Evolutionary conservation across 2,113 vertebrate genomes (phyloP), one percentile per base, ranked within the genome.

Genomic region (Otis tarda): DNA sequence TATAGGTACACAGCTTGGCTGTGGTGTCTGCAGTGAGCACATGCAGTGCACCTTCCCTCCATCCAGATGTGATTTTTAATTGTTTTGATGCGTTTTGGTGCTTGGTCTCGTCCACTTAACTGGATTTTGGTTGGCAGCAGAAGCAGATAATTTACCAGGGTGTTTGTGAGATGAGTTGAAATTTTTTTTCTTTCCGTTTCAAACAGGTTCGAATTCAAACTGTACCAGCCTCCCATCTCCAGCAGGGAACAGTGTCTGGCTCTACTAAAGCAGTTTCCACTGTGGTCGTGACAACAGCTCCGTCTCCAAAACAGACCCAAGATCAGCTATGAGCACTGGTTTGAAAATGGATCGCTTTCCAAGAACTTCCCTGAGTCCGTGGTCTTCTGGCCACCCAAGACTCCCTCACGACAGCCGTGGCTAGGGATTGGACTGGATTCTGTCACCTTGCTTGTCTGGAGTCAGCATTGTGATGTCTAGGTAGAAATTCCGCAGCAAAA

Each of bases 121-220:
- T 64, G 20, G 35, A 23, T 18, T 64, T 79, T 27, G 76, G 63
- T 52, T 74, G 49, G 55, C 28, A 43, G 57, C 63, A 85, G 84
- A 75, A 64, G 33, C 43, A 52, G 56, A 4, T 56, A 4, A 57
- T 45, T 55, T 52, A n/a, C 50, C 23, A 2, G 27, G 6, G 47
- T 56, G 60, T 73, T 91, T 35, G 14, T 57, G 47, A 55, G 15
- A 5, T 0, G 3, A 50, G 30, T 16, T 89, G 47, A 70, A 70
- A 43, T 9, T 50, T 43, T 56, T 80, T 76, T 47, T 37, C 52
- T 25, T 78, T 49, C 77, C 4, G 0, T 89, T 93, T 86, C 79
- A 37, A 57, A 88, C 89, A 99, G 99, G 99, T 99, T 45, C 98
- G 99, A 53, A 99, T 99, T 96, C 99, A 99, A 95, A 99, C 99